Evolutionary conservation across 2,888 invertebrate genomes (phyloP).

Genomic region (Deilephila elpenor): DNA sequence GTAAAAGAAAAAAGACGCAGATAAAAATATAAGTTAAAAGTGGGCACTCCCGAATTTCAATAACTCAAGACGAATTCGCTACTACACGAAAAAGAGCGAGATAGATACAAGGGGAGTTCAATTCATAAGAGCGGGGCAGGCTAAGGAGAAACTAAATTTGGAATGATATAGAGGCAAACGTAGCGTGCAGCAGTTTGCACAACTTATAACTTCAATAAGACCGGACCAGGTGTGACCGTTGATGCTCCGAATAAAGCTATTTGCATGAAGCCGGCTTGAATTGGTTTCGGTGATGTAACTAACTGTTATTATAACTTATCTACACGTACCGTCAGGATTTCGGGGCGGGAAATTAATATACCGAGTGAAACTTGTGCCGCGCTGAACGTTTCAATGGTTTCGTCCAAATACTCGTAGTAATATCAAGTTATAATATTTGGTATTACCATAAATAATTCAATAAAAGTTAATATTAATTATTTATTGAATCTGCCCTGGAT

Average conservation of each 20-base stretch:
- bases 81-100: conserved; percentile 23
- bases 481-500: no score
- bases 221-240: conserved; percentile 76
- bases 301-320: conserved; percentile 41
- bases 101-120: background rate
- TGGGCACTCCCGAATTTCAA: conserved; percentile 55
- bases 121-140: conserved; percentile 47
- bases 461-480: no score
- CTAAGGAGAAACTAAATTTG: conserved; percentile 43
- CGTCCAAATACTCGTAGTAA: background rate
- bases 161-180: conserved; percentile 58
- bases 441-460: no score
- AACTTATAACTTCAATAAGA: conserved; percentile 84
- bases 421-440: background rate
- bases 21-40: conserved; percentile 36
- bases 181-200: conserved; percentile 69
- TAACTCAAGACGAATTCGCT: conserved; percentile 53
- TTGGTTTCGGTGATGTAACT: conserved; percentile 48
- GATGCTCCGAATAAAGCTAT: conserved; percentile 69
- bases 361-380: background rate
- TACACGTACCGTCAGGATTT: conserved; percentile 24
- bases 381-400: background rate
- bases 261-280: conserved; percentile 59
- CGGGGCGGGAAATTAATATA: conserved; percentile 25
- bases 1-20: background rate